phyloP scores from a whole-genome alignment of 2,888 invertebrate genomes.

The Heliconius ethilla region DNA sequence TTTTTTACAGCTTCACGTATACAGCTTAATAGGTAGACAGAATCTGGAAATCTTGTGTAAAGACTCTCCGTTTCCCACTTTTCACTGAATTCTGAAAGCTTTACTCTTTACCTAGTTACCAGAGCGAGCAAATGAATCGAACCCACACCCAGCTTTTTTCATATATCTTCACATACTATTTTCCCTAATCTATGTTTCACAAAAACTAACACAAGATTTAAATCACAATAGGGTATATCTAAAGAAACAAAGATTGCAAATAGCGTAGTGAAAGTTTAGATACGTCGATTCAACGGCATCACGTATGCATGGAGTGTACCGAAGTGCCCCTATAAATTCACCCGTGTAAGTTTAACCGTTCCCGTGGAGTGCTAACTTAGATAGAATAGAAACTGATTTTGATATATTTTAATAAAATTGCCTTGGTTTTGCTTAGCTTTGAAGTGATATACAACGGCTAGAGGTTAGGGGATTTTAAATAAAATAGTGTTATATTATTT shows the following conservation, averaged over 20 bases:
- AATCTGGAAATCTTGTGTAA: too few species aligned
- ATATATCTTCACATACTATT: background rate
- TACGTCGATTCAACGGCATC: slow-evolving; percentile 44
- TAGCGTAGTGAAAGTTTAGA: slow-evolving; percentile 31
- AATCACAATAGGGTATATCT: background rate
- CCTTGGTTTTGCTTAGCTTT: background rate
- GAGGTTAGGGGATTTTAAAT: too few species aligned
- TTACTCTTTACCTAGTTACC: too few species aligned
- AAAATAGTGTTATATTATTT: too few species aligned
- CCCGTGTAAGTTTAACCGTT: slow-evolving; percentile 72
- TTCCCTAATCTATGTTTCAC: background rate
- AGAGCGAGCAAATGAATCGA: too few species aligned
- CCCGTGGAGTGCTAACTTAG: slow-evolving; percentile 47
- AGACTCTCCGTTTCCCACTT: too few species aligned
- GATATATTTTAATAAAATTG: slow-evolving; percentile 19
- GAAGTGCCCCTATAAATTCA: slow-evolving; percentile 66
- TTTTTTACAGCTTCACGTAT: too few species aligned
- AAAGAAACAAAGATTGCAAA: slow-evolving; percentile 20
- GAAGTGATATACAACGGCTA: background rate
- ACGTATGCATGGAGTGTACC: slow-evolving; percentile 60
- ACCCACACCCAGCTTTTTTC: background rate
- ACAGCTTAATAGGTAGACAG: too few species aligned
- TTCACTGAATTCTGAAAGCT: too few species aligned
- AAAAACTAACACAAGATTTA: background rate
- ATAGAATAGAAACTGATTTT: slow-evolving; percentile 50